phyloP scores from a whole-genome alignment of 2,113 vertebrate genomes.

The Mobula birostris region DNA sequence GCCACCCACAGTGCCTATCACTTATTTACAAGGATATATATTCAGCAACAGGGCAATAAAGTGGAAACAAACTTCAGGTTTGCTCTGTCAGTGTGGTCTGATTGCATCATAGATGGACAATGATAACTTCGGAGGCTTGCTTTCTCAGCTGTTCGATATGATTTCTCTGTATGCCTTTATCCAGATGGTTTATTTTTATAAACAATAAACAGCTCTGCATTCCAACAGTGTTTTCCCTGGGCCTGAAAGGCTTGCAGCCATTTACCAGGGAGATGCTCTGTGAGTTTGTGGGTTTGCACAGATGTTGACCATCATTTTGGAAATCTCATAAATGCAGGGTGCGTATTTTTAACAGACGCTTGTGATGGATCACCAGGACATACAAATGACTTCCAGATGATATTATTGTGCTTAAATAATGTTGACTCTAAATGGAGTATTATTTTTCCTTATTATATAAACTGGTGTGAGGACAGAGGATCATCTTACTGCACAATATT shows the following conservation, averaged over 20 bases:
- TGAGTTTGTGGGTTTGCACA: conserved; percentile 67
- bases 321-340: conserved; percentile 62
- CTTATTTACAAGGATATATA: background rate
- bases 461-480: conserved; percentile 58
- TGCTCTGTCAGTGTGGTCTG: conserved; percentile 63
- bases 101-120: conserved; percentile 55
- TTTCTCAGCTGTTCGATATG: conserved; percentile 96
- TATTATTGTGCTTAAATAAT: conserved; percentile 71
- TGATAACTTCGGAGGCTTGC: conserved; percentile 74
- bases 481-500: conserved; percentile 65
- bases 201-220: conserved; percentile 87
- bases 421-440: conserved; percentile 66
- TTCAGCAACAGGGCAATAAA: conserved; percentile 4
- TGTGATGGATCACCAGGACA: conserved; percentile 66
- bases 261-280: conserved; percentile 54
- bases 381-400: conserved; percentile 80
- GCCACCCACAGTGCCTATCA: background rate
- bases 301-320: conserved; percentile 69
- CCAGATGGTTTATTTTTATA: conserved; percentile 97
- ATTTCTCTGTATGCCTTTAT: conserved; percentile 87
- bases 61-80: conserved; percentile 9
- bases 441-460: conserved; percentile 67
- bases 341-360: conserved; percentile 53
- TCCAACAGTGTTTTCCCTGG: conserved; percentile 65
- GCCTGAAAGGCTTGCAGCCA: conserved; percentile 56